phyloP scores from a whole-genome alignment of 1,140 invertebrate species.

The Caerostris darwini region DNA sequence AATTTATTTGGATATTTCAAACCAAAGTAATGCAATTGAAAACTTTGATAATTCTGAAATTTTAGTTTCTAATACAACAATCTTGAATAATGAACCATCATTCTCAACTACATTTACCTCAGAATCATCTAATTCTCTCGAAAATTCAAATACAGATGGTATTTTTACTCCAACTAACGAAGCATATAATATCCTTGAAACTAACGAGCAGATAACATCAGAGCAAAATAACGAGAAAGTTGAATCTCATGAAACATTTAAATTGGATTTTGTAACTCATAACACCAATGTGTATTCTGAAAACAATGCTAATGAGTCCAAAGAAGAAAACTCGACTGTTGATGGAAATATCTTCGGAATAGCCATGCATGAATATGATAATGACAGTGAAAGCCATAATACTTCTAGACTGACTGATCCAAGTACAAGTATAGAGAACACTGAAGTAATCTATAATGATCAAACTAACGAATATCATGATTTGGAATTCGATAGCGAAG shows the following conservation, averaged over 20 bases:
- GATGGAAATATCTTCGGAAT: not conserved
- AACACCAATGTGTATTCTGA: not conserved
- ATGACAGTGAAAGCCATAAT: not conserved
- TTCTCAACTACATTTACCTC: too few species aligned
- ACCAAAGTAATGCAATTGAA: too few species aligned
- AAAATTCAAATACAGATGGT: too few species aligned
- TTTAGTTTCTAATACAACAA: too few species aligned
- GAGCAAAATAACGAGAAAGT: not conserved
- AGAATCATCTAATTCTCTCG: too few species aligned
- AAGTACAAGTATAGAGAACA: not conserved
- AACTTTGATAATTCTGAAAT: too few species aligned
- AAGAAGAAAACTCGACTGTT: not conserved
- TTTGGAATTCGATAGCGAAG: not conserved
- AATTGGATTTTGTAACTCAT: not conserved
- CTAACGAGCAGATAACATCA: not conserved
- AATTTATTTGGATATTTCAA: too few species aligned
- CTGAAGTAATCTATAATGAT: not conserved
- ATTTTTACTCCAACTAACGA: not conserved
- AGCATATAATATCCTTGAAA: not conserved
- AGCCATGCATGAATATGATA: not conserved
- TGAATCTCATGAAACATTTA: not conserved
- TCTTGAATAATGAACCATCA: too few species aligned
- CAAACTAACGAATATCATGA: not conserved
- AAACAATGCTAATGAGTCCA: not conserved
- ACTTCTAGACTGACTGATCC: not conserved